A percentile compares a stretch with the other conserved stretches of the same genome.
phyloP scores from a whole-genome alignment of 2,888 invertebrate species.

The Nasonovia ribisnigri region DNA sequence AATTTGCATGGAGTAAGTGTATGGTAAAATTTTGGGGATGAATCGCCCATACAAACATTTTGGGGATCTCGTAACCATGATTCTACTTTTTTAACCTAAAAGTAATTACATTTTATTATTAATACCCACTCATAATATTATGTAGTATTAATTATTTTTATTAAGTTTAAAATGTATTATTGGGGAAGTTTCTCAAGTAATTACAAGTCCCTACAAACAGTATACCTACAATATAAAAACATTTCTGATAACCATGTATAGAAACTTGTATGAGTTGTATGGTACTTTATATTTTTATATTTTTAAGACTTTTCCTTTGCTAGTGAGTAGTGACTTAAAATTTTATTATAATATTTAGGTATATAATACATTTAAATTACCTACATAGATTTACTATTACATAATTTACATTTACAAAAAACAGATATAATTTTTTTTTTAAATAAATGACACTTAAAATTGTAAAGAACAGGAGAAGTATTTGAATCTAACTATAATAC shows the following conservation, averaged over 20 bases:
- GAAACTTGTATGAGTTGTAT: too few relatives aligned
- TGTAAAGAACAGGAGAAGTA: background rate
- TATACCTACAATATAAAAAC: background rate
- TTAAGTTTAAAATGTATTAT: constrained; percentile 11
- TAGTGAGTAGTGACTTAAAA: background rate
- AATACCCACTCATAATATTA: background rate
- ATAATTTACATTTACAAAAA: too few relatives aligned
- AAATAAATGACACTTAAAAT: too few relatives aligned
- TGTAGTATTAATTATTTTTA: background rate
- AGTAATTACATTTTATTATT: background rate
- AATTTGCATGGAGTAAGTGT: background rate
- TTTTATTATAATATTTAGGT: too few relatives aligned
- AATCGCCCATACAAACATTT: background rate
- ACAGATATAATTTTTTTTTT: too few relatives aligned
- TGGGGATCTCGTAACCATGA: background rate
- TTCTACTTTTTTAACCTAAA: constrained; percentile 9
- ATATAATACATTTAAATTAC: too few relatives aligned
- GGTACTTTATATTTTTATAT: background rate
- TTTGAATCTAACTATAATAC: background rate
- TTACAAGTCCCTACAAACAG: background rate
- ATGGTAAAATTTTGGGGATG: background rate
- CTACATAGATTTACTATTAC: too few relatives aligned
- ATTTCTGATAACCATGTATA: background rate
- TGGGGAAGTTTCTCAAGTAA: background rate
- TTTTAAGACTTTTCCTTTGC: background rate